Evolutionary conservation across 1,140 invertebrate genomes (phyloP).

Genomic region (Drosophila serrata): DNA sequence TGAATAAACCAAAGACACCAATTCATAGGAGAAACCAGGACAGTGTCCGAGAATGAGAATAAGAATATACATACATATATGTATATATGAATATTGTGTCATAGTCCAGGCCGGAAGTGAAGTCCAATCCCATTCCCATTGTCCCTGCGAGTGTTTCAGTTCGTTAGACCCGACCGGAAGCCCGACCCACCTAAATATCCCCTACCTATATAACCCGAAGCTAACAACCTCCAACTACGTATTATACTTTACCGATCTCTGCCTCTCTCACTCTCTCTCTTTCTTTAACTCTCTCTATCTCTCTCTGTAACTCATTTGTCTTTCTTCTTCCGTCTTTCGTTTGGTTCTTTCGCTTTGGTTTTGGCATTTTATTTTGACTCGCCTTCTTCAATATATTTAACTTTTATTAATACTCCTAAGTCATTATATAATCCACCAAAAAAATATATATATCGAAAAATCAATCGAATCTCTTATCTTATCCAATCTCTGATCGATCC

Average conservation of each 20-base stretch:
- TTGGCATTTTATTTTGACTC: constrained; percentile 58
- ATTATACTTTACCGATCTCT: constrained; percentile 38
- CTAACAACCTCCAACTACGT: constrained; percentile 31
- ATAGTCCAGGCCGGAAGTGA: constrained; percentile 15
- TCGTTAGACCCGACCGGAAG: constrained; percentile 21
- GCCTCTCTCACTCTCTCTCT: constrained; percentile 35
- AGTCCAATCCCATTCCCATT: constrained; percentile 7
- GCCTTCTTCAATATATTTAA: constrained; percentile 59
- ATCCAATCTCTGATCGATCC: constrained; percentile 49
- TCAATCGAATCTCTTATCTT: constrained; percentile 54
- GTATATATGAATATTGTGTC: constrained; percentile 2
- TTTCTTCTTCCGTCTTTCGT: constrained; percentile 47
- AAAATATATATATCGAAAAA: constrained; percentile 34
- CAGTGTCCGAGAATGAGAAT: constrained; percentile 2
- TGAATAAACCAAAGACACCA: not conserved
- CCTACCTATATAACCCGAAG: constrained; percentile 28
- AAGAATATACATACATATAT: not conserved
- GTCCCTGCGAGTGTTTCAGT: constrained; percentile 29
- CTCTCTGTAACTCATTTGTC: constrained; percentile 27
- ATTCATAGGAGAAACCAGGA: not conserved
- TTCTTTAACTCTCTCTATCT: constrained; percentile 23
- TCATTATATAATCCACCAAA: constrained; percentile 45
- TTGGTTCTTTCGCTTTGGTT: constrained; percentile 54
- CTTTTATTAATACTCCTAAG: constrained; percentile 53
- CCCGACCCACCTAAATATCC: constrained; percentile 9